Conservation (phyloP, 2,888 invertebrate genomes). For the Plebejus melissa region DNA sequence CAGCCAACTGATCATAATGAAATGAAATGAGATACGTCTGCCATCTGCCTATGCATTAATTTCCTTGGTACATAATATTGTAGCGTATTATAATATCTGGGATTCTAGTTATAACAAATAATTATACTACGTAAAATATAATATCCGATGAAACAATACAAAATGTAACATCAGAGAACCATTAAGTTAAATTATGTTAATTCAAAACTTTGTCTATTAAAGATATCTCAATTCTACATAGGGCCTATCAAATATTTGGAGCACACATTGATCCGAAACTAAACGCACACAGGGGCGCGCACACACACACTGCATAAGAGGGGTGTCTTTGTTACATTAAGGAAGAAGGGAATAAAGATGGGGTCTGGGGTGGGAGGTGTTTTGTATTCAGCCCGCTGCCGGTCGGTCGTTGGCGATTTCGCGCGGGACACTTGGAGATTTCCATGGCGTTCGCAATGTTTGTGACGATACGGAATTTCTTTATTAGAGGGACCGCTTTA, state of each 20-base stretch:
- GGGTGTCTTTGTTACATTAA: constrained; percentile 79
- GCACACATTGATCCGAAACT: constrained; percentile 50
- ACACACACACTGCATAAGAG: constrained; percentile 68
- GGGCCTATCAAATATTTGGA: constrained; percentile 75
- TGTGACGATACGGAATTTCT: constrained; percentile 66
- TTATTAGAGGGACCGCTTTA: constrained; percentile 56
- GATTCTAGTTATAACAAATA: background rate
- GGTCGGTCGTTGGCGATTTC: constrained; percentile 73
- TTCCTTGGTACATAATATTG: background rate
- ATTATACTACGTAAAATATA: background rate
- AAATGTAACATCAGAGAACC: background rate
- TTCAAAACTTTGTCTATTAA: constrained; percentile 25
- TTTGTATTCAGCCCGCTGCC: constrained; percentile 72
- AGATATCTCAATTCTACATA: constrained; percentile 53
- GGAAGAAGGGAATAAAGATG: constrained; percentile 74
- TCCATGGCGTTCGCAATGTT: constrained; percentile 54
- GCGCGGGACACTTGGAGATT: constrained; percentile 74
- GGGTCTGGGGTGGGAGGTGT: constrained; percentile 54
- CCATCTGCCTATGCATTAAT: too few species aligned
- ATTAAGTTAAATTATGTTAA: background rate
- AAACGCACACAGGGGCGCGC: constrained; percentile 60
- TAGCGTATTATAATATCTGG: background rate
- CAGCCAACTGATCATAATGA: too few species aligned
- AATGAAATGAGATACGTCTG: too few species aligned
- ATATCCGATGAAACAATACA: background rate